A percentile compares a stretch with the other conserved stretches of the same genome.
Conservation (phyloP, 2,113 vertebrate genomes). For the Romanogobio albipinnatus region DNA sequence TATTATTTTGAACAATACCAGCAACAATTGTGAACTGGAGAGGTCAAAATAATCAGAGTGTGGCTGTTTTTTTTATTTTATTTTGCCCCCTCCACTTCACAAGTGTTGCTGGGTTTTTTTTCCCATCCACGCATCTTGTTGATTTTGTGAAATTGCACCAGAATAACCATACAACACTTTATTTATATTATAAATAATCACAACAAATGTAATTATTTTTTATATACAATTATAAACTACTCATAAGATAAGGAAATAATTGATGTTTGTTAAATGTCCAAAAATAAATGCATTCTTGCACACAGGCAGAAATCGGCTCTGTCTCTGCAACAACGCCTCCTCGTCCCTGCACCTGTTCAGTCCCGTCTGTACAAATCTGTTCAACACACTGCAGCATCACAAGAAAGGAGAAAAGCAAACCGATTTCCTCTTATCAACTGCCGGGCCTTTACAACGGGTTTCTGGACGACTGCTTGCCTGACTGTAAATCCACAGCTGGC, state of each 20-base stretch:
- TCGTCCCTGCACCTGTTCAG: constrained; percentile 20
- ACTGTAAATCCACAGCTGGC: constrained; percentile 68
- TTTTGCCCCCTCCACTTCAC: too few relatives aligned
- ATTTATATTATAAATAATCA: background rate
- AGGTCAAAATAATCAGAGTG: too few relatives aligned
- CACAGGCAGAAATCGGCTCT: background rate
- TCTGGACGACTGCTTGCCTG: constrained; percentile 52
- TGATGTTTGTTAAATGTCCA: constrained; percentile 12
- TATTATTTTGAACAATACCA: too few relatives aligned
- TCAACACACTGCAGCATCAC: constrained; percentile 26
- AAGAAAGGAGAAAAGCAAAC: constrained; percentile 11
- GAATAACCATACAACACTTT: too few relatives aligned
- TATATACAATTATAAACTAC: background rate
- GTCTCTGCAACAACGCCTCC: constrained; percentile 30
- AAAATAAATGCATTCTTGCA: constrained; percentile 11
- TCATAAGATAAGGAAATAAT: background rate
- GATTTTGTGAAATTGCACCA: too few relatives aligned
- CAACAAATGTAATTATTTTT: too few relatives aligned
- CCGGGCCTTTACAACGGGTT: constrained; percentile 42
- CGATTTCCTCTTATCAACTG: constrained; percentile 50
- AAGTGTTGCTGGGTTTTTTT: too few relatives aligned
- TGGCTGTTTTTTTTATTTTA: too few relatives aligned
- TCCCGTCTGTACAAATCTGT: constrained; percentile 35
- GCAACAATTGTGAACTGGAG: too few relatives aligned
- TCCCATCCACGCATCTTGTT: too few relatives aligned